Conservation (phyloP, 1,140 invertebrate species). For the Amyelois transitella region DNA sequence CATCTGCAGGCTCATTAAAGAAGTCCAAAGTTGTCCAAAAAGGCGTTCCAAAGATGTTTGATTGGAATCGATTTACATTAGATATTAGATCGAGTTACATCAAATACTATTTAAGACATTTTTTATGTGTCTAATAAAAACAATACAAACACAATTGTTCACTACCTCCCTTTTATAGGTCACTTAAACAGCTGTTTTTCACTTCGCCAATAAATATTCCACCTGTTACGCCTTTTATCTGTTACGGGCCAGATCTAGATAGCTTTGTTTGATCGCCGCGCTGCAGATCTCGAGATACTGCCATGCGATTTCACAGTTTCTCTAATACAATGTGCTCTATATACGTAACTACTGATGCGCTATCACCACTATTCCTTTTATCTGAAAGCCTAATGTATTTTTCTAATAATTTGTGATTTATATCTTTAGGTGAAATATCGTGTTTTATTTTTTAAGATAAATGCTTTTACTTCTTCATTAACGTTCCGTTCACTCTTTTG, state of each 20-base stretch:
- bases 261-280: conserved; percentile 25
- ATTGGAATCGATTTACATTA: no score
- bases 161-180: conserved; percentile 4
- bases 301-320: background rate
- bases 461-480: no score
- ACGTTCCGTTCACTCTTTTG: no score
- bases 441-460: no score
- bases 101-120: no score
- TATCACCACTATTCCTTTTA: background rate
- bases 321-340: background rate
- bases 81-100: no score
- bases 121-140: no score
- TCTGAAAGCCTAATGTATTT: background rate
- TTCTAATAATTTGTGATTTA: background rate
- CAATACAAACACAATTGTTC: background rate
- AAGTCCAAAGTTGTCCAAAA: no score
- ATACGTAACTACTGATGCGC: background rate
- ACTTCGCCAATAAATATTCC: background rate
- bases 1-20: no score
- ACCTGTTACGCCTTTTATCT: conserved; percentile 1
- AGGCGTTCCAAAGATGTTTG: no score
- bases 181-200: background rate
- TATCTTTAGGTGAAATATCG: no score
- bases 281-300: conserved; percentile 3
- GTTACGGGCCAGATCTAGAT: conserved; percentile 26